phyloP scores from a whole-genome alignment of 1,140 invertebrate genomes.

The Orius insidiosus region DNA sequence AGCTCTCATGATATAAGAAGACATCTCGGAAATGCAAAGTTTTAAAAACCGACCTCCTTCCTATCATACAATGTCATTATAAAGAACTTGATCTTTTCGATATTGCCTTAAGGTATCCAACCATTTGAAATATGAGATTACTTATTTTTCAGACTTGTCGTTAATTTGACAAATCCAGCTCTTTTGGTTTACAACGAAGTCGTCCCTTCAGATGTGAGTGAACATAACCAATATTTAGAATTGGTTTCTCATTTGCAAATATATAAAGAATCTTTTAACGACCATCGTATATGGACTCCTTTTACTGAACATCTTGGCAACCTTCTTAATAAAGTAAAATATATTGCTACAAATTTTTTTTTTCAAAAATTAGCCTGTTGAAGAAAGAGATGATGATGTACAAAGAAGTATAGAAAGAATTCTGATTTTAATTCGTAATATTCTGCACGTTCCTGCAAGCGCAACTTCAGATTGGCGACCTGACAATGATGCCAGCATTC shows the following conservation, averaged over 20 bases:
- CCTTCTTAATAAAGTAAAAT: constrained; percentile 62
- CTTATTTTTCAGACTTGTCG: constrained; percentile 50
- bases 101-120: constrained; percentile 55
- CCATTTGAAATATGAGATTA: neutral
- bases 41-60: constrained; percentile 74
- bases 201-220: constrained; percentile 61
- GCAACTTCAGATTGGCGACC: constrained; percentile 57
- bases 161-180: constrained; percentile 83
- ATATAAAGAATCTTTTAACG: constrained; percentile 67
- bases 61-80: constrained; percentile 56
- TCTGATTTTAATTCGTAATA: constrained; percentile 77
- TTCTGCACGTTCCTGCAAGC: constrained; percentile 75
- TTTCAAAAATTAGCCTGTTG: constrained; percentile 45
- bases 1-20: constrained; percentile 65
- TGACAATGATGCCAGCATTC: constrained; percentile 80
- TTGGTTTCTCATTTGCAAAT: constrained; percentile 58
- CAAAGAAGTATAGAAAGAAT: constrained; percentile 80
- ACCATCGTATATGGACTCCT: constrained; percentile 52
- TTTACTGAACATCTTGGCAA: constrained; percentile 57
- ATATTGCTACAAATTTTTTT: constrained; percentile 12
- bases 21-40: constrained; percentile 74
- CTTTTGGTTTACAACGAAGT: constrained; percentile 70
- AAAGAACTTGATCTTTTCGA: constrained; percentile 66
- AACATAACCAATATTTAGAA: constrained; percentile 60
- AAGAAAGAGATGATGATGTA: constrained; percentile 73